Evolutionary conservation across 2,888 invertebrate genomes (phyloP).

Genomic region (Dione juno): DNA sequence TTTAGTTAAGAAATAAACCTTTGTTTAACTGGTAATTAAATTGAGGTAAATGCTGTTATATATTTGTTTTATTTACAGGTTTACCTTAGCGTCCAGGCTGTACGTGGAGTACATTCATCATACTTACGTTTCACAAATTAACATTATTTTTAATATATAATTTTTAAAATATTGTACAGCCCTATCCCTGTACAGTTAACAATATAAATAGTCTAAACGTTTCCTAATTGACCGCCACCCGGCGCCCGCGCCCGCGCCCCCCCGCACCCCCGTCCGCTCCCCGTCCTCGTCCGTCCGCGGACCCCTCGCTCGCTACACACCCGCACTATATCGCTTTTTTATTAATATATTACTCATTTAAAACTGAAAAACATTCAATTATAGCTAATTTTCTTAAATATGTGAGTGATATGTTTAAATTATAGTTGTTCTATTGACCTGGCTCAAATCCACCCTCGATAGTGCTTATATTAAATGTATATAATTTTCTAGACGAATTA

Average conservation of each 20-base stretch:
- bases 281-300: conserved; percentile 42
- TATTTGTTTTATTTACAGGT: no score
- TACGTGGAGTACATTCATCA: no score
- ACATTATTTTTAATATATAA: no score
- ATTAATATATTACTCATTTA: conserved; percentile 44
- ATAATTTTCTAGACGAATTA: background rate
- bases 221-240: conserved; percentile 60
- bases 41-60: no score
- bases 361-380: conserved; percentile 13
- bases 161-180: conserved; percentile 32
- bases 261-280: conserved; percentile 36
- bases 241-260: conserved; percentile 41
- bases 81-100: no score
- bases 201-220: conserved; percentile 54
- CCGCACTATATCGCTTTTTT: conserved; percentile 45
- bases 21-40: no score
- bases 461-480: background rate
- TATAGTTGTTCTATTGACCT: no score
- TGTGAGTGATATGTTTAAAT: background rate
- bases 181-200: conserved; percentile 48
- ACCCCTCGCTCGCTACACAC: conserved; percentile 34
- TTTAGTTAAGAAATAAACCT: no score
- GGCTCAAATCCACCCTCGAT: background rate
- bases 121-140: no score
- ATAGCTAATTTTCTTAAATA: conserved; percentile 2